These are phyloP conservation scores for Paratilapia polleni DNA, from an alignment of 2,113 vertebrate genomes.

Conservation along the genomic window DNA sequence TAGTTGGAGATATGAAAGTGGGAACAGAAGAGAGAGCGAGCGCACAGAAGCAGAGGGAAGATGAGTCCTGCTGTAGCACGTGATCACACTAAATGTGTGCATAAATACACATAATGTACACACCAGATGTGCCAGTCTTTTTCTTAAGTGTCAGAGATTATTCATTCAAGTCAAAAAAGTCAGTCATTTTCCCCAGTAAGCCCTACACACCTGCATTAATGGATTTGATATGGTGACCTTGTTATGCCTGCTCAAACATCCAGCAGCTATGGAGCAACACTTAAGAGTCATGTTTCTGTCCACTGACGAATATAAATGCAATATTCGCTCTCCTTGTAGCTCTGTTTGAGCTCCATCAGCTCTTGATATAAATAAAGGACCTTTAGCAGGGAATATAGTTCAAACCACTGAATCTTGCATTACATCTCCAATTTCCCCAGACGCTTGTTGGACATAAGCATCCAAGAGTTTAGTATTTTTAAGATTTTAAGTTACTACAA, in stretches of 20 bases:
- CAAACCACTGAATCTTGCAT: background rate
- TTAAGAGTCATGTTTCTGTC: background rate
- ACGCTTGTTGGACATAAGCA: background rate
- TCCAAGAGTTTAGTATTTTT: background rate
- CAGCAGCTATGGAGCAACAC: background rate
- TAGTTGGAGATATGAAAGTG: slow-evolving; percentile 39
- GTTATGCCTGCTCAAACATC: background rate
- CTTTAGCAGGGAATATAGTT: background rate
- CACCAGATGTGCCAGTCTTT: background rate
- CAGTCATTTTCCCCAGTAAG: background rate
- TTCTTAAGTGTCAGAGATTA: background rate
- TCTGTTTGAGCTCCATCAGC: background rate
- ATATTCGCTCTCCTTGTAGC: background rate
- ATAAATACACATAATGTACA: background rate
- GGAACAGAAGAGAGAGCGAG: slow-evolving; percentile 14
- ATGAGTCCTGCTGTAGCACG: background rate
- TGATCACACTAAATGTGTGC: background rate
- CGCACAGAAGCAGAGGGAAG: slow-evolving; percentile 11
- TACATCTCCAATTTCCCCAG: background rate
- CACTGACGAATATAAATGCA: background rate
- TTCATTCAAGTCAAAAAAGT: background rate
- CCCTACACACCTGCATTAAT: background rate
- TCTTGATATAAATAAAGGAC: background rate
- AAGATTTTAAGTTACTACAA: background rate
- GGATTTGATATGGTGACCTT: background rate